phyloP scores from a whole-genome alignment of 1,140 invertebrate species.

The Goniozus legneri region DNA sequence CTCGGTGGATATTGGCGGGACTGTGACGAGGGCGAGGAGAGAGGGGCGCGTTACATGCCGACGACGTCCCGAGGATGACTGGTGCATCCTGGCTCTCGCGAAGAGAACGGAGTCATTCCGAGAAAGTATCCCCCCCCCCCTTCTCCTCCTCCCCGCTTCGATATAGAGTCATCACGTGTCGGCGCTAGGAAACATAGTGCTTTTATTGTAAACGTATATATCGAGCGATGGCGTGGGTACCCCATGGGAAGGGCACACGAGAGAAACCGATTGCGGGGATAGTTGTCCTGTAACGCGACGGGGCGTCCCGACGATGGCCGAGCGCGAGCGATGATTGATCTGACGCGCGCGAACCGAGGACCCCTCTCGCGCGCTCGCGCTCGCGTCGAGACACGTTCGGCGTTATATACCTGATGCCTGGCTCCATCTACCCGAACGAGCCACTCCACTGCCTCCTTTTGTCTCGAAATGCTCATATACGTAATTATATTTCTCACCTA shows the following conservation, averaged over 20 bases:
- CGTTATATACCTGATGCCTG: slow-evolving; percentile 23
- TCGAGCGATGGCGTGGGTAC: slow-evolving; percentile 27
- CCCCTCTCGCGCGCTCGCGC: slow-evolving; percentile 9
- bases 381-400: too few species aligned
- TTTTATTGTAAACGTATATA: slow-evolving; percentile 32
- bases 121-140: slow-evolving; percentile 27
- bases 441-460: neutral
- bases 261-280: slow-evolving; percentile 30
- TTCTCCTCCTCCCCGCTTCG: slow-evolving; percentile 5
- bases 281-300: slow-evolving; percentile 35
- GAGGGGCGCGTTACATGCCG: slow-evolving; percentile 24
- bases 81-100: slow-evolving; percentile 23
- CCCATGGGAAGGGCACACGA: slow-evolving; percentile 8
- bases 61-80: slow-evolving; percentile 32
- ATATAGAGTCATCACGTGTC: slow-evolving; percentile 36
- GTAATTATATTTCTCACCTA: too few species aligned
- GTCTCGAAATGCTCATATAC: too few species aligned
- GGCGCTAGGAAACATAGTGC: slow-evolving; percentile 34
- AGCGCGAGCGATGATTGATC: slow-evolving; percentile 29
- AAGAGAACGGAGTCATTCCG: slow-evolving; percentile 25
- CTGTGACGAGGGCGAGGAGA: neutral
- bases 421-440: slow-evolving; percentile 1
- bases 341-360: slow-evolving; percentile 31
- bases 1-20: too few species aligned
- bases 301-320: slow-evolving; percentile 25